Evolutionary conservation across 2,888 invertebrate genomes (phyloP), one percentile per base, ranked within the genome.

Genomic region (Andrena bicolor): DNA sequence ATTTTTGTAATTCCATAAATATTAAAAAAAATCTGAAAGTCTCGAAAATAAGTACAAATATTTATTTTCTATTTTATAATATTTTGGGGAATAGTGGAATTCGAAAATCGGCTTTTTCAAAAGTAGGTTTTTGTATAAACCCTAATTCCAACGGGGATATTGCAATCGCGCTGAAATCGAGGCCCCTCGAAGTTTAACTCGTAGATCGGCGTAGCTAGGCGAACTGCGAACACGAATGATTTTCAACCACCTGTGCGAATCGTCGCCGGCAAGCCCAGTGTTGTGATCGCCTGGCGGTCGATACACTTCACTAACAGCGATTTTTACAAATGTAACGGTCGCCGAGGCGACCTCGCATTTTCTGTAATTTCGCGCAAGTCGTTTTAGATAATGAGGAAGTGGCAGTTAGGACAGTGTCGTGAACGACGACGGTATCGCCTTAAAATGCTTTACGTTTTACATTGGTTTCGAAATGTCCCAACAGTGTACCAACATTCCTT

Each of bases 161-260:
- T n/a, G 30, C 10, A 13, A 8, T 41, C 2, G 30, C 60, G 30
- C 56, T 4, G 13, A 48, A 28, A 58, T 41, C 16, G 7, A 20
- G 48, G 1, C 48, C 26, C 28, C 13, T 60, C 10, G 16, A 23
- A 10, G 35, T 58, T 58, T 10, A 6, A 60, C 20, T 60, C 0
- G 6, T 53, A 7, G 41, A 1, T n/a, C 4, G 20, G 13, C 10
- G 13, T 8, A 3, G 23, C 16, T 35, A n/a, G 56, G 35, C 23
- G 8, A 35, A 35, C 13, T 23, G 5, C 0, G 1, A 16, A 35
- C 51, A 2, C 20, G 28, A 13, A 7, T 30, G 23, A 51, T 2
- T 23, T 23, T 2, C 49, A n/a, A 61, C 71, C 61, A 71, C 71
- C 60, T 71, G 71, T 61, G 60, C 13, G 61, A 71, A 61, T 61